Percentiles rank a stretch among this genome's conserved stretches.
These are phyloP conservation scores for Andricus quercusramuli DNA, from an alignment of 2,888 invertebrate species.

Conservation along the genomic window DNA sequence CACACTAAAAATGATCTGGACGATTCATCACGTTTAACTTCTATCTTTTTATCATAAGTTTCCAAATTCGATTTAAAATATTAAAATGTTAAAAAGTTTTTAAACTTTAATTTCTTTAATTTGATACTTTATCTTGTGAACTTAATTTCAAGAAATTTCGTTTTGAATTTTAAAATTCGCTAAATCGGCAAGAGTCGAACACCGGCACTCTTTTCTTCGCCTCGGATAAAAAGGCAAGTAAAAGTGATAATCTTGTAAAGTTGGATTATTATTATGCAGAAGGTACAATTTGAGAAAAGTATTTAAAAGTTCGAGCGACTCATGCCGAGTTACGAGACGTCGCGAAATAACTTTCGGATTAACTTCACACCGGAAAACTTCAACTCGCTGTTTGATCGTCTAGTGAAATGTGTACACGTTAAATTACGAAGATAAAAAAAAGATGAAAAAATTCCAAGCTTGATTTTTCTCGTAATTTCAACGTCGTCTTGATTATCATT, in stretches of 20 bases:
- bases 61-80: not conserved
- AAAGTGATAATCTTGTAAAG: constrained; percentile 35
- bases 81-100: not conserved
- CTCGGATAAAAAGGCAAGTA: constrained; percentile 8
- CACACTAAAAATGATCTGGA: not conserved
- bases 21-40: not conserved
- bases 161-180: constrained; percentile 15
- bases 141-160: constrained; percentile 15
- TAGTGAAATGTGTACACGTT: constrained; percentile 20
- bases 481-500: constrained; percentile 12
- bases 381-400: constrained; percentile 43
- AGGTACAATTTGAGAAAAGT: constrained; percentile 57
- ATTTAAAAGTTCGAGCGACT: constrained; percentile 59
- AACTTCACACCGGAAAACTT: constrained; percentile 58
- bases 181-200: constrained; percentile 28
- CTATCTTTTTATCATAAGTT: not conserved
- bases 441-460: not conserved
- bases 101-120: not conserved
- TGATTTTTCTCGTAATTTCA: constrained; percentile 33
- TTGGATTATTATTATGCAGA: constrained; percentile 42
- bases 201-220: constrained; percentile 14
- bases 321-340: constrained; percentile 48
- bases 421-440: constrained; percentile 22
- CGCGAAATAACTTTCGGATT: constrained; percentile 62
- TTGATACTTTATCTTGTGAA: constrained; percentile 1